Evolutionary conservation across 2,113 vertebrate species (phyloP), one percentile per base, ranked within the genome.

Genomic region (Alosa alosa): DNA sequence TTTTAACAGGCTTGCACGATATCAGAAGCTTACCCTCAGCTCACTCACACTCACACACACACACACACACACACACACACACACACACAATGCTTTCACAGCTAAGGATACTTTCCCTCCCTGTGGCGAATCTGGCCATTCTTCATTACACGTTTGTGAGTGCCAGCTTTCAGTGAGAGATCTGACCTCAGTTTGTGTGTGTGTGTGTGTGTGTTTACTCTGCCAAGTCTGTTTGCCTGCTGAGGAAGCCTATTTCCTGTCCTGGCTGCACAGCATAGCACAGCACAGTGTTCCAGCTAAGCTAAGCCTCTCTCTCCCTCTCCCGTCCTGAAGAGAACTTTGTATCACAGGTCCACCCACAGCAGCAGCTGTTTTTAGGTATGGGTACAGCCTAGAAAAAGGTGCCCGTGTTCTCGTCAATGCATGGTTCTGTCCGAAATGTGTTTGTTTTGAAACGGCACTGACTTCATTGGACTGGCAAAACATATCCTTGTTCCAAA

Each of bases 161-260:
- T 36, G 31, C 64, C 64, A 72, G 11, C 25, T 72, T 15, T 36
- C n/a, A 36, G 64, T 31, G 25, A 31, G n/a, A 31, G 7, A 25
- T 11, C 64, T 72, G 25, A 72, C 64, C 64, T 36, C 25, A 15
- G 72, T 39, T 10, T n/a, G 22, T 64, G 60, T 78, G 31, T 6
- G 60, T 64, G 57, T 75, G 22, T 72, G n/a, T 39, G 31, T 78
- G 72, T 17, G 31, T 13, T 78, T 78, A 36, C 72, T 17, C 72
- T 78, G 72, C 72, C 72, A 78, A 78, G 31, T 78, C 31, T 78
- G 25, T 78, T 78, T 78, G 64, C 64, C 64, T 72, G 72, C 72
- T 36, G 72, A 78, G 72, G 72, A 78, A 39, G 72, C 72, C 72
- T 36, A 78, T 78, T 39, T 78, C 72, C 72, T 78, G 72, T 36